These are phyloP conservation scores for Mesitornis unicolor DNA, from an alignment of 2,113 vertebrate genomes.

Conservation along the genomic window DNA sequence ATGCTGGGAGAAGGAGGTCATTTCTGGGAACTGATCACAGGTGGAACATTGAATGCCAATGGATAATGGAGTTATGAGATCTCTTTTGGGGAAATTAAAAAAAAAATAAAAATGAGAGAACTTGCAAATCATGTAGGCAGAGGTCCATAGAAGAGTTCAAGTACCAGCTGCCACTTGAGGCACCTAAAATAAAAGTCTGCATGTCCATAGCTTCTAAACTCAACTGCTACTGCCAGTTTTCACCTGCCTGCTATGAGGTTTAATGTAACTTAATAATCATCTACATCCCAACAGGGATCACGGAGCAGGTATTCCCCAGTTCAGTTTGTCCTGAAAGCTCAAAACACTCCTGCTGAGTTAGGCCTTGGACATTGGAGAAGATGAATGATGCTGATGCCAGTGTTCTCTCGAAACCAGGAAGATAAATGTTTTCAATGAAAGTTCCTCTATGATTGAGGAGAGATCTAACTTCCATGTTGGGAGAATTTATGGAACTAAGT, in stretches of 20 bases:
- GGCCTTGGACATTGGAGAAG: fast-evolving
- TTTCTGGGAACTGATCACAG: neutral
- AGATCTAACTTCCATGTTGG: neutral
- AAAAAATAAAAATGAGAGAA: neutral
- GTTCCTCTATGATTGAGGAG: neutral
- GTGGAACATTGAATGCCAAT: fast-evolving
- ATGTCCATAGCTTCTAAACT: neutral
- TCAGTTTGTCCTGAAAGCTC: neutral
- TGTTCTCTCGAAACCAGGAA: neutral
- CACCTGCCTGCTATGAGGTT: neutral
- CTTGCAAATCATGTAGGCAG: neutral
- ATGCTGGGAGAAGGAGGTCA: neutral
- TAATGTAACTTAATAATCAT: neutral
- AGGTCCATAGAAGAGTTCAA: neutral
- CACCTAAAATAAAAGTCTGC: neutral
- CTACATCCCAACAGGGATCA: neutral
- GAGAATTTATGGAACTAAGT: neutral
- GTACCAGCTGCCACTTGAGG: neutral
- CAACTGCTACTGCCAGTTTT: neutral
- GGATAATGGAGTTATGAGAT: neutral
- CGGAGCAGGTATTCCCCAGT: neutral
- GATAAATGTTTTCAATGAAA: neutral
- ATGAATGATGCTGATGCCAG: neutral
- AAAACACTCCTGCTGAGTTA: neutral
- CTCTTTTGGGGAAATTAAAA: neutral